Percentiles rank a stretch among this genome's conserved stretches.
These are phyloP conservation scores for Scaptodrosophila lebanonensis DNA, from an alignment of 1,140 invertebrate genomes.

Conservation along the genomic window DNA sequence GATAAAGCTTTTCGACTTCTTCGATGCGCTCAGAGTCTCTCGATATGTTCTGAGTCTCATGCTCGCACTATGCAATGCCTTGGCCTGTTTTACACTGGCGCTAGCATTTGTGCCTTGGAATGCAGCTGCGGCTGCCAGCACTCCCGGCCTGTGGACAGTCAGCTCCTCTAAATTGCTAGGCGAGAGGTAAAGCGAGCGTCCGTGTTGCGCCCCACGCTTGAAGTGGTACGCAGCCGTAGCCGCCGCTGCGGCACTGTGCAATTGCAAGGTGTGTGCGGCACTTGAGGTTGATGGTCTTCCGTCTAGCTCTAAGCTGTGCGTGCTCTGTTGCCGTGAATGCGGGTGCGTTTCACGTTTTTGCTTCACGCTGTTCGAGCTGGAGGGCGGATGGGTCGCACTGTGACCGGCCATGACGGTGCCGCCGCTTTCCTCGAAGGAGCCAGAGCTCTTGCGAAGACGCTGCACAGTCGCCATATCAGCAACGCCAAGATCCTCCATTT, in stretches of 20 bases:
- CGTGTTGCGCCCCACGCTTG: conserved; percentile 67
- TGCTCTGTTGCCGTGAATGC: conserved; percentile 68
- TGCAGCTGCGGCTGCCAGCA: conserved; percentile 61
- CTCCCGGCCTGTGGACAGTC: conserved; percentile 58
- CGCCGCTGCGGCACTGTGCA: conserved; percentile 68
- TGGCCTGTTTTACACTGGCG: conserved; percentile 71
- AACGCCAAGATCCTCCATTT: conserved; percentile 70
- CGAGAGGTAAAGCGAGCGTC: conserved; percentile 69
- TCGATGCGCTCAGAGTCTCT: conserved; percentile 68
- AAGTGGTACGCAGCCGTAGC: conserved; percentile 72
- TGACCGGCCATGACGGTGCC: conserved; percentile 40
- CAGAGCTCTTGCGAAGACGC: conserved; percentile 61
- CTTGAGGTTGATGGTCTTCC: conserved; percentile 58
- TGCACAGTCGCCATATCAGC: conserved; percentile 55
- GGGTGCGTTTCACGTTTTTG: conserved; percentile 59
- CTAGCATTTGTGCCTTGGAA: conserved; percentile 74
- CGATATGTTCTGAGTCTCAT: conserved; percentile 68
- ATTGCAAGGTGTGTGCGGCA: conserved; percentile 43
- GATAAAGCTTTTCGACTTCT: conserved; percentile 77
- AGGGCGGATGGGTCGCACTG: conserved; percentile 61
- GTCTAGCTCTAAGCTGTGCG: conserved; percentile 72
- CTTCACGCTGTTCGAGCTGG: conserved; percentile 62
- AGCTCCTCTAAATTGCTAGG: conserved; percentile 73
- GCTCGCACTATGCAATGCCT: conserved; percentile 73
- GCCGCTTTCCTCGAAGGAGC: conserved; percentile 63